phyloP scores from a whole-genome alignment of 2,113 vertebrate species.

The Otis tarda region DNA sequence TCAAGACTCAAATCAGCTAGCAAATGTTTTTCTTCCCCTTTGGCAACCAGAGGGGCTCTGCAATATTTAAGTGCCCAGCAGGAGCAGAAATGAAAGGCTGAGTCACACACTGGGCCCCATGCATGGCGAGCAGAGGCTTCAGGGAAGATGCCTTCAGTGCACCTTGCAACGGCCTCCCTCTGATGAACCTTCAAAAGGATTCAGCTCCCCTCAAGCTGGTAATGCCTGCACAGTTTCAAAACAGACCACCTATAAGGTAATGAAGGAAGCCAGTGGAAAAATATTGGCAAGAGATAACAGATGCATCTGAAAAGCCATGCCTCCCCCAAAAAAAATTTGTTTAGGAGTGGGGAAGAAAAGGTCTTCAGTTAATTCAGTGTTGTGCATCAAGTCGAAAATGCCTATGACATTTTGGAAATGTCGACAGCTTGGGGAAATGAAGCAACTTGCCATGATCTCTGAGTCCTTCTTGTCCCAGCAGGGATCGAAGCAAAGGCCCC shows the following conservation, averaged over 20 bases:
- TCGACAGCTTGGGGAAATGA: background rate
- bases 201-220: background rate
- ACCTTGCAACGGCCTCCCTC: background rate
- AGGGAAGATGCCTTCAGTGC: background rate
- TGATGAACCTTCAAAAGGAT: slow-evolving; percentile 4
- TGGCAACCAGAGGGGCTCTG: background rate
- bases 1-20: background rate
- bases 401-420: slow-evolving; percentile 56
- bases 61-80: background rate
- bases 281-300: background rate
- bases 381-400: background rate
- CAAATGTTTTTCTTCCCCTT: background rate
- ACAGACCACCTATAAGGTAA: background rate
- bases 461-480: background rate
- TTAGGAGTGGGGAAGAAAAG: background rate
- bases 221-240: background rate
- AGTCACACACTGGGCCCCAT: background rate
- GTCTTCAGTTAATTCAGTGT: background rate
- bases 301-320: background rate
- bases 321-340: background rate
- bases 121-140: background rate
- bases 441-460: background rate
- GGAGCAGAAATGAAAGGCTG: background rate
- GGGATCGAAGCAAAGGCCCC: background rate
- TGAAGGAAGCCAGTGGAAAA: background rate